These are phyloP conservation scores for Elachura formosa DNA, from an alignment of 2,113 vertebrate species.

Conservation along the genomic window DNA sequence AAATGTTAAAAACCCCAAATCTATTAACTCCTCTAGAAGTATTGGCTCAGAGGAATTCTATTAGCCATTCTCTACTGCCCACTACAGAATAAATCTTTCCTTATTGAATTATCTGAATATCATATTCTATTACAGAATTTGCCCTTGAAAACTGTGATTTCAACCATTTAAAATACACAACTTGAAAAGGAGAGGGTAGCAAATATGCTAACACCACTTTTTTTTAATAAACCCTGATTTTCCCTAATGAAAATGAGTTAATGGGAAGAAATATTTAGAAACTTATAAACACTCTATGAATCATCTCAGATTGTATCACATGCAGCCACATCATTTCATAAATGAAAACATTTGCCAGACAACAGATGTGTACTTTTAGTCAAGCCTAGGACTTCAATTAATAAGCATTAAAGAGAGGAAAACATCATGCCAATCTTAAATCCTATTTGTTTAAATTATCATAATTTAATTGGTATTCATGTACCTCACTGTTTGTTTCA, in stretches of 20 bases:
- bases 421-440: background rate
- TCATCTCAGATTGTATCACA: background rate
- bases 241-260: background rate
- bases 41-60: background rate
- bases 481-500: background rate
- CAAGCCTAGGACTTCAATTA: background rate
- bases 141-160: background rate
- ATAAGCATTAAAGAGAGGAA: background rate
- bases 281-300: background rate
- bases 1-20: background rate
- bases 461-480: background rate
- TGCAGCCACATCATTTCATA: background rate
- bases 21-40: background rate
- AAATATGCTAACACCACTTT: background rate
- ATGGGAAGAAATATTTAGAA: background rate
- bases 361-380: background rate
- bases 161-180: background rate
- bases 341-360: background rate
- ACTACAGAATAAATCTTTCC: background rate
- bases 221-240: background rate
- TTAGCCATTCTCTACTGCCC: background rate
- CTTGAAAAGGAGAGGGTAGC: background rate
- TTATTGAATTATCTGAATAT: background rate
- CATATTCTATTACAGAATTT: background rate
- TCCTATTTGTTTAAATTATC: background rate